Evolutionary conservation across 2,113 vertebrate species (phyloP), one percentile per base, ranked within the genome.

Genomic region (Hippoglossus stenolepis): DNA sequence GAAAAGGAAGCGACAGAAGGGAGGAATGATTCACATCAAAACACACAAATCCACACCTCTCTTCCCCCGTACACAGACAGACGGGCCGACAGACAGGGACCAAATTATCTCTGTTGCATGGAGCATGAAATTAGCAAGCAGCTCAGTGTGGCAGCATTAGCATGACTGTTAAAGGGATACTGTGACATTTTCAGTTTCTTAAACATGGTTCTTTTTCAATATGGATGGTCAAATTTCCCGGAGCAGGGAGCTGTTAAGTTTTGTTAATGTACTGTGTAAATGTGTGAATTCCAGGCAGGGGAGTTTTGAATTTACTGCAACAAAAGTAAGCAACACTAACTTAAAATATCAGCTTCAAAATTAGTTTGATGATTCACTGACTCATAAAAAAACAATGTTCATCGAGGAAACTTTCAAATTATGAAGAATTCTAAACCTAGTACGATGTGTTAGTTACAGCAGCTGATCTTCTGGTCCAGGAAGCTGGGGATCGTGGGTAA

Each of bases 91-190:
- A 87, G 87, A 88, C 82, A 81, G 75, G 65, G 83, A 85, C 86
- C 89, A 84, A 90, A 89, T 94, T 89, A 92, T 93, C 84, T 82
- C 86, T 93, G 87, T 89, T 87, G 83, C 79, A 61, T 90, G 87
- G 88, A 92, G 88, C 90, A 92, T 90, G 88, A 93, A 94, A 92
- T 93, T 92, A 91, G 84, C 89, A 82, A 91, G 85, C 81, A 84
- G 85, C 90, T 89, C 85, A 89, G 87, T 92, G 92, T 93, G 89
- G 92, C 89, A 81, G 74, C 81, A 89, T 93, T 92, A 87, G 86
- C 84, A 87, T 87, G 85, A 80, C 76, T 86, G 87, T 90, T 93
- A 89, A 89, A 90, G 84, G 68, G 75, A 80, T 90, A 89, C 82
- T 12, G 35, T 87, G 90, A 90, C 84, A 81, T 79, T 87, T 88